These are phyloP conservation scores for Glaucidium brasilianum DNA, from an alignment of 2,113 vertebrate species.

Conservation along the genomic window DNA sequence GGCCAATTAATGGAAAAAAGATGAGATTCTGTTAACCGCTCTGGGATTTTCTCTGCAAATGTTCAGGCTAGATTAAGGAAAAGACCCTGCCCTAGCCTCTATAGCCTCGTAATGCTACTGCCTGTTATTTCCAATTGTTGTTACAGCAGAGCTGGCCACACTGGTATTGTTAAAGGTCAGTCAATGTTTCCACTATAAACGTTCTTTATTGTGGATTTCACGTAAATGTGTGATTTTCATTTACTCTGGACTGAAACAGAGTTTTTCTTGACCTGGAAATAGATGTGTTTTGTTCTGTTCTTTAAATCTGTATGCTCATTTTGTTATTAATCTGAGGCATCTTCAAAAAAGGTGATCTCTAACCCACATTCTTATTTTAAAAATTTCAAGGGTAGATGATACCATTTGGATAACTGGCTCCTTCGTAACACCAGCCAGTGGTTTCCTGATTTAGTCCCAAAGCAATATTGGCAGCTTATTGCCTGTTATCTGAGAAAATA, in stretches of 20 bases:
- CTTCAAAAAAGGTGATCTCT: background rate
- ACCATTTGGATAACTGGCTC: background rate
- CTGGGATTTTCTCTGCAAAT: conserved; percentile 8
- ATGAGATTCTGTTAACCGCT: background rate
- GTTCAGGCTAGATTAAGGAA: background rate
- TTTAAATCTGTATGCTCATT: background rate
- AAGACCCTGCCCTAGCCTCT: background rate
- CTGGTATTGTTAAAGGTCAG: conserved; percentile 20
- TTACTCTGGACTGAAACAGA: background rate
- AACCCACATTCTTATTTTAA: background rate
- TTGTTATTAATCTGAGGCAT: background rate
- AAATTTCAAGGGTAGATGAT: background rate
- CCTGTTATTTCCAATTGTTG: conserved; percentile 14
- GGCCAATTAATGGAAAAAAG: conserved; percentile 34
- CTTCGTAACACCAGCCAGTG: background rate
- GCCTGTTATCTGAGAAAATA: conserved; percentile 7
- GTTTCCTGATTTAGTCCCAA: background rate
- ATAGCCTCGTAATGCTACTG: background rate
- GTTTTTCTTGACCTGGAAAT: conserved; percentile 7
- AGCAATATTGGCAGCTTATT: background rate
- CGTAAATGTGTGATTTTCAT: background rate
- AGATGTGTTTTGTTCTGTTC: background rate
- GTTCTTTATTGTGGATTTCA: background rate
- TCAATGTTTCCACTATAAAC: conserved; percentile 61
- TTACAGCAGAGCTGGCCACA: background rate